A percentile compares a stretch with the other conserved stretches of the same genome.
Evolutionary conservation across 23 tunicate genomes (phyloP).

Genomic region (Styela clava): DNA sequence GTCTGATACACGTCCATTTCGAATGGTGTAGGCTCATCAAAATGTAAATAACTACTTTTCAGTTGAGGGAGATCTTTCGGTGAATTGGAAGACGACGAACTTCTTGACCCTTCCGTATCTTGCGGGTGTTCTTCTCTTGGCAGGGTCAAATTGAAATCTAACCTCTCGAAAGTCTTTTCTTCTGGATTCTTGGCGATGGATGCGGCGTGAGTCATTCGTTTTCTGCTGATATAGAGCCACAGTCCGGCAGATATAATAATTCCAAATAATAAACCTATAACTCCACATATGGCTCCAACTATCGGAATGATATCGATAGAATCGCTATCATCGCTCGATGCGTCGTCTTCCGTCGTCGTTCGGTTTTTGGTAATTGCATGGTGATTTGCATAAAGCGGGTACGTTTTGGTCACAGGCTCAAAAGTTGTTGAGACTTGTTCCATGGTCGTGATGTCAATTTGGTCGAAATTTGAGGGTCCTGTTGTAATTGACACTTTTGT

Average conservation of each 20-base stretch:
- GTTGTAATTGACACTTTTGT: neutral
- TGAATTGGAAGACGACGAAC: neutral
- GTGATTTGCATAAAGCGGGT: neutral
- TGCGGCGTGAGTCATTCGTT: conserved; percentile 13
- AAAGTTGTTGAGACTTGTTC: neutral
- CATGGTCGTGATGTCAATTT: neutral
- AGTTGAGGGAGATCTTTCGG: neutral
- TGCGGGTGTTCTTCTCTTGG: conserved; percentile 19
- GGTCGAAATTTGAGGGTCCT: neutral
- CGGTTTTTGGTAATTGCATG: too few species aligned
- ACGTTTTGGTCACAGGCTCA: neutral
- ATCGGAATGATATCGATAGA: conserved; percentile 20
- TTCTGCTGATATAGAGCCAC: conserved; percentile 30
- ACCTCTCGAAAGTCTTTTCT: conserved; percentile 64
- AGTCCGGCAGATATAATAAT: conserved; percentile 26
- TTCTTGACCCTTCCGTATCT: conserved; percentile 1
- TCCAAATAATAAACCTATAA: conserved; percentile 42
- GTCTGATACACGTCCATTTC: neutral
- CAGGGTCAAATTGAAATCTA: conserved; percentile 48
- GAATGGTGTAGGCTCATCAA: neutral
- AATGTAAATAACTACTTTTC: neutral
- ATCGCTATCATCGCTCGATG: neutral
- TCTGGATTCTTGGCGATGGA: conserved; percentile 47
- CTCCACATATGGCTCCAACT: conserved; percentile 46
- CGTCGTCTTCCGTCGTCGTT: neutral